Evolutionary conservation across 2,797 vertebrate genomes (phyloP).

Genomic region (Pelobates cultripes): DNA sequence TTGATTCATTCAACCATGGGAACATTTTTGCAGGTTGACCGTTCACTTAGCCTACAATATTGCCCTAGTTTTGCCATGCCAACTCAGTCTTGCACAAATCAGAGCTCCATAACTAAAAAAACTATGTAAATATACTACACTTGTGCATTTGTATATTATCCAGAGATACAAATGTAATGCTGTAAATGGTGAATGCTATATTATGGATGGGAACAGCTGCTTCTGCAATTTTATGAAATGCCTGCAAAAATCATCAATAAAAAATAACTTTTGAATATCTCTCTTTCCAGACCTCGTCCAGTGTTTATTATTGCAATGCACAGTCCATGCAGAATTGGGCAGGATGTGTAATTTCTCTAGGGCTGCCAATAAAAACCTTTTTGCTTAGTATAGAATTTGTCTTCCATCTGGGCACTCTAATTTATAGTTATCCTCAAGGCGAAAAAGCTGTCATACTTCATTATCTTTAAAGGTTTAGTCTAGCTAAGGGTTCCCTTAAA

Average conservation of each 20-base stretch:
- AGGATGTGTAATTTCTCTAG: conserved; percentile 49
- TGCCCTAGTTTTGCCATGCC: no score
- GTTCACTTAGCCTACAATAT: no score
- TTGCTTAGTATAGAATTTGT: conserved; percentile 43
- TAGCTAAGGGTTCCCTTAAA: conserved; percentile 23
- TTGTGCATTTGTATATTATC: conserved; percentile 21
- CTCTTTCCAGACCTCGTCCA: conserved; percentile 16
- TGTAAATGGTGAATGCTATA: conserved; percentile 24
- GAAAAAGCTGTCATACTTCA: conserved; percentile 45
- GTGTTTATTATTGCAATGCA: conserved; percentile 17
- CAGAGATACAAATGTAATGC: not conserved
- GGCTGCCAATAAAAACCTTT: conserved; percentile 50
- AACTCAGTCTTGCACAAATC: not conserved
- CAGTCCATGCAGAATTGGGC: conserved; percentile 18
- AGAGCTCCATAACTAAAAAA: not conserved
- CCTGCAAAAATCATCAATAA: conserved; percentile 45
- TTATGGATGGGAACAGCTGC: conserved; percentile 41
- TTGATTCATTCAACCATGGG: no score
- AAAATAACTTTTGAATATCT: conserved; percentile 39
- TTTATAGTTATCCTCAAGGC: conserved; percentile 55
- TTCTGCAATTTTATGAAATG: conserved; percentile 37
- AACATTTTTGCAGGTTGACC: no score
- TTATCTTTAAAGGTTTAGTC: conserved; percentile 43
- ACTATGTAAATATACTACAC: conserved; percentile 6
- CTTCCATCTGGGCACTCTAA: conserved; percentile 50